Conservation (phyloP, 2,797 vertebrate genomes). For the Enteromius unitaeniatus region DNA sequence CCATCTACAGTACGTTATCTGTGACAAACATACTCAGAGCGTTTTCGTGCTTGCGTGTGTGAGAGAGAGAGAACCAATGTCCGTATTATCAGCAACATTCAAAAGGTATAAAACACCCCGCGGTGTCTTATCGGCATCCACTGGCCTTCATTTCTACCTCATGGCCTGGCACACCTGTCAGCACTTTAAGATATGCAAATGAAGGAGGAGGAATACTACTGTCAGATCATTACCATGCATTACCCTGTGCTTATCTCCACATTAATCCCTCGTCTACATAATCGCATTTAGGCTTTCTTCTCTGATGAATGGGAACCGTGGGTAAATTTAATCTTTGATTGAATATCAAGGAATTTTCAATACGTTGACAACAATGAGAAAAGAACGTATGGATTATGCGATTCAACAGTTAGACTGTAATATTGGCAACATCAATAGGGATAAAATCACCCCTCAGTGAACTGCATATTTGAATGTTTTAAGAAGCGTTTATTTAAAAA, state of each 20-base stretch:
- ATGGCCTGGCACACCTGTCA: slow-evolving; percentile 82
- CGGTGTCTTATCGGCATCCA: slow-evolving; percentile 76
- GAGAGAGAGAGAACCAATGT: slow-evolving; percentile 41
- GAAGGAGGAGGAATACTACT: slow-evolving; percentile 90
- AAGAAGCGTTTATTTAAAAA: not conserved
- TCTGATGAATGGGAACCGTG: slow-evolving; percentile 83
- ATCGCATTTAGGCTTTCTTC: slow-evolving; percentile 93
- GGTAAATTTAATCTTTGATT: slow-evolving; percentile 91
- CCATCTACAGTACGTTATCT: slow-evolving; percentile 41
- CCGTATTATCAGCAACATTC: slow-evolving; percentile 72
- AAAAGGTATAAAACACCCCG: slow-evolving; percentile 70
- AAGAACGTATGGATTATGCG: slow-evolving; percentile 23
- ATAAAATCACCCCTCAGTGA: not conserved
- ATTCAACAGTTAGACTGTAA: not conserved
- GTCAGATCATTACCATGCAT: slow-evolving; percentile 96
- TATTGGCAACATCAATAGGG: not conserved
- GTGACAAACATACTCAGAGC: slow-evolving; percentile 34
- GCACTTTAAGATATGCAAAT: slow-evolving; percentile 96
- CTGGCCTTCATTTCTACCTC: slow-evolving; percentile 78
- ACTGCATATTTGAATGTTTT: not conserved
- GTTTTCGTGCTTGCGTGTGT: slow-evolving; percentile 24
- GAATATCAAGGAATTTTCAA: slow-evolving; percentile 77
- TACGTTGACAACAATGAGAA: slow-evolving; percentile 39
- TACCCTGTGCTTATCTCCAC: slow-evolving; percentile 90
- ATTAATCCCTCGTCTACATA: slow-evolving; percentile 98